These are phyloP conservation scores for Cichladusa arquata DNA, from an alignment of 2,113 vertebrate species.

Conservation along the genomic window DNA sequence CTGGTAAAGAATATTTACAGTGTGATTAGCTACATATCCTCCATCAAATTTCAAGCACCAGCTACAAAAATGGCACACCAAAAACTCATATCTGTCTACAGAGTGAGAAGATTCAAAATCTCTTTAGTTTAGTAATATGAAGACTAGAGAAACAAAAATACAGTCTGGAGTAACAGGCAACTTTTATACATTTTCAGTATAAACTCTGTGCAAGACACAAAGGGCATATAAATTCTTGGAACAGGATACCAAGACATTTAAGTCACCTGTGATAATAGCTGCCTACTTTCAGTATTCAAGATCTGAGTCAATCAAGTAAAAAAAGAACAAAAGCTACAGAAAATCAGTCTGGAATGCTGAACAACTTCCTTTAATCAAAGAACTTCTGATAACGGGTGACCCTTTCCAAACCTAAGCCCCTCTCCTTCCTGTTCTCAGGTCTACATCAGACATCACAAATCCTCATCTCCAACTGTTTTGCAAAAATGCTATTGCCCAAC, in stretches of 20 bases:
- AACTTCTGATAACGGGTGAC: background rate
- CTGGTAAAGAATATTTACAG: background rate
- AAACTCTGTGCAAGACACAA: background rate
- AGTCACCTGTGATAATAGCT: background rate
- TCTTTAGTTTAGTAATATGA: background rate
- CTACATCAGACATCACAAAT: background rate
- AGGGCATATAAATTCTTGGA: background rate
- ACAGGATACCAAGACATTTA: background rate
- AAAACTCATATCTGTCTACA: background rate
- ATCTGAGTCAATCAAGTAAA: background rate
- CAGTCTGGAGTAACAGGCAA: background rate
- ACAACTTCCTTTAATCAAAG: background rate
- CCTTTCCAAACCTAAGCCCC: background rate
- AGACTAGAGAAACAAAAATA: background rate
- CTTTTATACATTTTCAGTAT: background rate
- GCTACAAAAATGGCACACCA: background rate
- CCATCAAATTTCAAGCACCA: background rate
- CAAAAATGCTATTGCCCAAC: background rate
- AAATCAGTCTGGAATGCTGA: background rate
- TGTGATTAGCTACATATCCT: background rate
- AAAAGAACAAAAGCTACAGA: background rate
- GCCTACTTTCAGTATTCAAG: background rate
- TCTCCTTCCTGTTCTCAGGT: background rate
- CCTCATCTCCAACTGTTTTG: background rate
- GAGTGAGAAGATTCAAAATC: background rate